Percentiles rank a stretch among this genome's conserved stretches.
phyloP scores from a whole-genome alignment of 2,113 vertebrate genomes.

The Antechinus flavipes region DNA sequence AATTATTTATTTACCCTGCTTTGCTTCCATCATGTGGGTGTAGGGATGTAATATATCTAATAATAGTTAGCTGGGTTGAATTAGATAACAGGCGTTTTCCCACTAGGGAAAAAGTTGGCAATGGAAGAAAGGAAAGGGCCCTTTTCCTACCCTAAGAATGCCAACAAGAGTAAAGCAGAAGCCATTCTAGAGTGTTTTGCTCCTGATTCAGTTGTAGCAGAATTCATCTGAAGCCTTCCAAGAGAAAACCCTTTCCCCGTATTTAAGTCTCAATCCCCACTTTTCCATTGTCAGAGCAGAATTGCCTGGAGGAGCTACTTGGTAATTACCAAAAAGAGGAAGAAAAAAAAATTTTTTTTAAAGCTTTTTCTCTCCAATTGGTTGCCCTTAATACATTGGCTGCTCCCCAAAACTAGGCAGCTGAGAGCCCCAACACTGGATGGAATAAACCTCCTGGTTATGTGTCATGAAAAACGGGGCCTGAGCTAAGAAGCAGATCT shows the following conservation, averaged over 20 bases:
- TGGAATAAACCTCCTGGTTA: not conserved
- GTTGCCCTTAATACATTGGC: not conserved
- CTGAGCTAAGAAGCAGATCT: not conserved
- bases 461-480: not conserved
- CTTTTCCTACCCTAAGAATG: not conserved
- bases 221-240: not conserved
- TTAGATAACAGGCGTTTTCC: not conserved
- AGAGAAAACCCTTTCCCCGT: not conserved
- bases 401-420: slow-evolving; percentile 19
- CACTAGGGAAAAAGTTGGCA: not conserved
- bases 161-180: not conserved
- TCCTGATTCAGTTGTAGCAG: not conserved
- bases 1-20: not conserved
- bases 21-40: not conserved
- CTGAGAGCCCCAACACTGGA: slow-evolving; percentile 3
- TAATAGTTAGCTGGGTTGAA: not conserved
- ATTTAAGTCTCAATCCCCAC: not conserved
- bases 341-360: not conserved
- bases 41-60: not conserved
- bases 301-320: not conserved
- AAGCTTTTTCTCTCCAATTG: slow-evolving; percentile 3
- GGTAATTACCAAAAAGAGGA: not conserved
- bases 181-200: not conserved
- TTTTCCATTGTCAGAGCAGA: not conserved
- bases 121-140: not conserved